These are phyloP conservation scores for Pseudonaja textilis DNA, from an alignment of 2,113 vertebrate genomes.

Conservation along the genomic window DNA sequence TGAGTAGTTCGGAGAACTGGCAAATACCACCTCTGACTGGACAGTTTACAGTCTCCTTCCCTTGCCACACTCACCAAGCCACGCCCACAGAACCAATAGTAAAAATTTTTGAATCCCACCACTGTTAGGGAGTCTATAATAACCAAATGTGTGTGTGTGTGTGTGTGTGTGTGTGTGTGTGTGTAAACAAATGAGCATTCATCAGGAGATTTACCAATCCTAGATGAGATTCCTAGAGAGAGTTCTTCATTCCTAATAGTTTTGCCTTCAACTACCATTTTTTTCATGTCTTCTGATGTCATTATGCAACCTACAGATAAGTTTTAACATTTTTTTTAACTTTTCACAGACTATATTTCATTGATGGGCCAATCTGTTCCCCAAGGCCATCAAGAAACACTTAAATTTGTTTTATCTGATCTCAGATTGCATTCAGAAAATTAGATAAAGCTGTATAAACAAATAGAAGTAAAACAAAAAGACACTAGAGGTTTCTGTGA, in stretches of 20 bases:
- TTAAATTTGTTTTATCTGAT: neutral
- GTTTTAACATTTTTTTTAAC: neutral
- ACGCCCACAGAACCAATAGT: too few species aligned
- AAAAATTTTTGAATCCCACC: too few species aligned
- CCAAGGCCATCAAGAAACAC: neutral
- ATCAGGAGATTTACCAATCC: neutral
- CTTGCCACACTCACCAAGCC: too few species aligned
- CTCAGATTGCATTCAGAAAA: neutral
- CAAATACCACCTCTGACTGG: too few species aligned
- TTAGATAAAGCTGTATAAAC: neutral
- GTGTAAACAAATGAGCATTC: neutral
- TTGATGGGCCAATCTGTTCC: neutral
- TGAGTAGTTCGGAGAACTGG: too few species aligned
- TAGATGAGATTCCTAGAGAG: neutral
- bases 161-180: too few species aligned
- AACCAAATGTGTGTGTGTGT: too few species aligned
- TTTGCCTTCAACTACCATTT: neutral
- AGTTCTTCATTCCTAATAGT: neutral
- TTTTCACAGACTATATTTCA: neutral
- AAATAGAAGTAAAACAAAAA: neutral
- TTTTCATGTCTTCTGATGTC: neutral
- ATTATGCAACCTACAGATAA: neutral
- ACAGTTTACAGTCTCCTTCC: too few species aligned
- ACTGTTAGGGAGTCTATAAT: too few species aligned
- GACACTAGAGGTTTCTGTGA: neutral